These are phyloP conservation scores for Drosophila picticornis DNA, from an alignment of 2,888 invertebrate genomes.

Conservation along the genomic window DNA sequence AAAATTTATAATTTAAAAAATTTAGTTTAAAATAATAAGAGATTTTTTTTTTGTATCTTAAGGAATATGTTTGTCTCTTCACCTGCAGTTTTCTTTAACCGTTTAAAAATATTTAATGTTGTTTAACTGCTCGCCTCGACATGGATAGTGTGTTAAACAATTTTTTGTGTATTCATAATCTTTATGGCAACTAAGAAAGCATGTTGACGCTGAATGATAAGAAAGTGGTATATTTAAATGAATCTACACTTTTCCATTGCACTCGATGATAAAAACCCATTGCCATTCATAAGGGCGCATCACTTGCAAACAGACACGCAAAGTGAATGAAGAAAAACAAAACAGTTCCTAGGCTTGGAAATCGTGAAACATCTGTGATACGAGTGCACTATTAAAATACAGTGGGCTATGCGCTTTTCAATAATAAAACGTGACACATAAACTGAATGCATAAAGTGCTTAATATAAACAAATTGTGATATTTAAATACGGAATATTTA, in stretches of 20 bases:
- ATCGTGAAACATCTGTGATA: conserved; percentile 27
- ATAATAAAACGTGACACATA: conserved; percentile 7
- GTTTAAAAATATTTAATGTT: neutral
- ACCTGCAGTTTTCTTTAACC: neutral
- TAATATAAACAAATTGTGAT: conserved; percentile 26
- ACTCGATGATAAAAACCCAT: conserved; percentile 31
- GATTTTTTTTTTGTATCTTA: neutral
- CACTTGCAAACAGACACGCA: conserved; percentile 24
- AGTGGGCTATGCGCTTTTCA: conserved; percentile 5
- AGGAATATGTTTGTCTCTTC: neutral
- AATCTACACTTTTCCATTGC: conserved; percentile 32
- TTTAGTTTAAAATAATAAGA: neutral
- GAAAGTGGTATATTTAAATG: conserved; percentile 24
- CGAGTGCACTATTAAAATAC: conserved; percentile 1
- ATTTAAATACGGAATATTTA: neutral
- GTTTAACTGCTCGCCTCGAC: conserved; percentile 3
- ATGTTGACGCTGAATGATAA: conserved; percentile 38
- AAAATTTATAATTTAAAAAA: neutral
- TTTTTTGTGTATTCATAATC: conserved; percentile 19
- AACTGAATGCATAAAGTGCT: conserved; percentile 31
- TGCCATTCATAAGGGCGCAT: conserved; percentile 8
- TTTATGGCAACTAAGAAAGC: conserved; percentile 8
- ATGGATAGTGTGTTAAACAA: conserved; percentile 8
- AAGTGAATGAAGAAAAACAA: conserved; percentile 4
- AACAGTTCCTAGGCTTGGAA: neutral